Evolutionary conservation across 2,797 vertebrate genomes (phyloP).

Genomic region (Clamator glandarius): DNA sequence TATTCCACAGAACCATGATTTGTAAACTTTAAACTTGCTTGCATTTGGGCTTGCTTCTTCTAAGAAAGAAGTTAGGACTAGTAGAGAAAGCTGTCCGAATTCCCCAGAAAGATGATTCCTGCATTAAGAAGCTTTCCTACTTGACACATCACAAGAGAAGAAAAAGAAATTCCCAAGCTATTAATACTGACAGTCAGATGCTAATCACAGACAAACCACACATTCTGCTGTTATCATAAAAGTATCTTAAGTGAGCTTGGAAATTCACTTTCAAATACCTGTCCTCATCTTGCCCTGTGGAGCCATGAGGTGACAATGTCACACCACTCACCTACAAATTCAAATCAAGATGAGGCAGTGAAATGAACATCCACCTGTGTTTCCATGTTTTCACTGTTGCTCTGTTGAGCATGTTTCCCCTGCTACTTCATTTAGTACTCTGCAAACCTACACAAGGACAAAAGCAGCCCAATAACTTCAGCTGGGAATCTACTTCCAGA

Average conservation of each 20-base stretch:
- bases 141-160: constrained; percentile 6
- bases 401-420: background rate
- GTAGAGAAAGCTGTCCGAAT: background rate
- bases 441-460: background rate
- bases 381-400: background rate
- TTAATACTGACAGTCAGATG: constrained; percentile 50
- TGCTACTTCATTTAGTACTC: background rate
- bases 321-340: background rate
- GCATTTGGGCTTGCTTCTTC: background rate
- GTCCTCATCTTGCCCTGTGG: background rate
- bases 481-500: background rate
- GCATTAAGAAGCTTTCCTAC: background rate
- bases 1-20: background rate
- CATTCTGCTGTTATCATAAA: constrained; percentile 37
- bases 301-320: background rate
- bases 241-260: background rate
- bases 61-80: background rate
- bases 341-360: background rate
- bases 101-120: constrained; percentile 26
- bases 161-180: constrained; percentile 25
- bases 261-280: constrained; percentile 37
- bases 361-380: background rate
- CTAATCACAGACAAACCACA: constrained; percentile 43
- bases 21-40: background rate
- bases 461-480: background rate